These are phyloP conservation scores for Euphonia xanthogaster DNA, from an alignment of 2,797 vertebrate genomes.

Conservation along the genomic window DNA sequence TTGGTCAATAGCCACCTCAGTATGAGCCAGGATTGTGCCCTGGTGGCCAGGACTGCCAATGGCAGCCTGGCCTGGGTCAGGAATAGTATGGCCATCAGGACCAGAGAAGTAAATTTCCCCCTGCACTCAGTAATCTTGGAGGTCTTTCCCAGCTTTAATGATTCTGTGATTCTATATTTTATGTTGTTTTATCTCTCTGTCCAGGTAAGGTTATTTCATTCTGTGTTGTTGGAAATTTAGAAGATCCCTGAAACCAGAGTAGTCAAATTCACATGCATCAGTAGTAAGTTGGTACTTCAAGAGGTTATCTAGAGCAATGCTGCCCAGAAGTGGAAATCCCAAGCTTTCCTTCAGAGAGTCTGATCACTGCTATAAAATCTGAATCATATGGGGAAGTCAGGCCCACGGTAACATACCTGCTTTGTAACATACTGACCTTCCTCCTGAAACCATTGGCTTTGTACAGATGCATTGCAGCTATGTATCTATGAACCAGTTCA, in stretches of 20 bases:
- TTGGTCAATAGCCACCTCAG: accelerated
- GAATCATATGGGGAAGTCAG: not conserved
- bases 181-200: not conserved
- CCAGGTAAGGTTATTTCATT: not conserved
- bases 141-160: not conserved
- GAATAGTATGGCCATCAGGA: not conserved
- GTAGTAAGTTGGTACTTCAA: not conserved
- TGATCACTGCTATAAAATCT: not conserved
- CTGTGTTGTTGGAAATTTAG: not conserved
- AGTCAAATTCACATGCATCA: not conserved
- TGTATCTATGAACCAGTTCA: not conserved
- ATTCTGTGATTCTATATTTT: not conserved
- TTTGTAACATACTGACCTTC: not conserved
- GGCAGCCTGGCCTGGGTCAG: not conserved
- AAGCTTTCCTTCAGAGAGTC: not conserved
- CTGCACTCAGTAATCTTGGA: accelerated
- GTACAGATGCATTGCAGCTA: not conserved
- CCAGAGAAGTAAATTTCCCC: not conserved
- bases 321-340: not conserved
- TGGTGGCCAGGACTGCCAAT: not conserved
- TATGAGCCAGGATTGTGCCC: not conserved
- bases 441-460: not conserved
- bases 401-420: not conserved
- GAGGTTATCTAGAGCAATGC: not conserved
- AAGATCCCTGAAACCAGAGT: not conserved